A percentile compares a stretch with the other conserved stretches of the same genome.
phyloP scores from a whole-genome alignment of 2,113 vertebrate genomes.

The Psophia crepitans region DNA sequence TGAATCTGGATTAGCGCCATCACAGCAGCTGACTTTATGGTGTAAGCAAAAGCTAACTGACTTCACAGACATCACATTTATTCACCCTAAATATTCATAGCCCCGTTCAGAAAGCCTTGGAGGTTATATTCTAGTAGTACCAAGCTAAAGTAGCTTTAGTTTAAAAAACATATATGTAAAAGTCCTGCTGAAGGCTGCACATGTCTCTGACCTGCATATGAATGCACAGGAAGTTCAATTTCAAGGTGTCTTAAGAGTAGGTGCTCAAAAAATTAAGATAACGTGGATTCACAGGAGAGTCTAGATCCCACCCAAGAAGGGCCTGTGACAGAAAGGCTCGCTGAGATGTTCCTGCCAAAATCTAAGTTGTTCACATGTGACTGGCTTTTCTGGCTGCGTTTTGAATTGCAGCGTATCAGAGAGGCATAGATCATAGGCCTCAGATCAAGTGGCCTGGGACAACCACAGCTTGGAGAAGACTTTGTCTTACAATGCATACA shows the following conservation, averaged over 20 bases:
- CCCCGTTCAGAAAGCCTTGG: neutral
- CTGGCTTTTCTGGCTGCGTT: neutral
- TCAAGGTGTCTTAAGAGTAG: neutral
- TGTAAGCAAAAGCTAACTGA: neutral
- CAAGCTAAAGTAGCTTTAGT: neutral
- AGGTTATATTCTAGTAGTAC: neutral
- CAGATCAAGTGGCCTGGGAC: neutral
- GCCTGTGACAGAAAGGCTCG: neutral
- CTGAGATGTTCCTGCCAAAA: neutral
- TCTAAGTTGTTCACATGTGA: fast-evolving
- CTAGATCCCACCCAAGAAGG: fast-evolving
- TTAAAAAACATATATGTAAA: too few relatives aligned
- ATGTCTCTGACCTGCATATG: neutral
- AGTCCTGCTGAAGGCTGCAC: neutral
- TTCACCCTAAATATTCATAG: neutral
- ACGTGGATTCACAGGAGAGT: neutral
- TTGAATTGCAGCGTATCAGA: neutral
- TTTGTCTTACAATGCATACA: neutral
- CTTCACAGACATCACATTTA: neutral
- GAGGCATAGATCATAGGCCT: neutral
- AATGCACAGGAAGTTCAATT: neutral
- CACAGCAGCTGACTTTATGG: neutral
- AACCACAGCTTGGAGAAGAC: neutral
- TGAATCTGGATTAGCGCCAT: neutral
- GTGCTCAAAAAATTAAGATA: neutral